Base-by-base conservation (phyloP, 2,797 vertebrate genomes). In the Channa striata region DNA sequence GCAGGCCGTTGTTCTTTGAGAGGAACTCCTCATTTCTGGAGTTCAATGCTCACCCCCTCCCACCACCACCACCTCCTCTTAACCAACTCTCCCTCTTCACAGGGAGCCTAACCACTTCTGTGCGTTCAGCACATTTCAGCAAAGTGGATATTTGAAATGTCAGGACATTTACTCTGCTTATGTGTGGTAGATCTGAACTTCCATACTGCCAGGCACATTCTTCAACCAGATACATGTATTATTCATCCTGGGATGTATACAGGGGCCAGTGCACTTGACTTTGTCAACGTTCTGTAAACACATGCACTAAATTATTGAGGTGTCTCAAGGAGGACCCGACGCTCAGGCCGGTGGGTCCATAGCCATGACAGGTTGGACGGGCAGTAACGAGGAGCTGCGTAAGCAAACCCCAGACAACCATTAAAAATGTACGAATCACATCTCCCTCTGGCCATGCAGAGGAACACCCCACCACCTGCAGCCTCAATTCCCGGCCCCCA, bases 291-390 rank as follows among this genome's bases (percentile, higher is more conserved):
- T 87, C 78, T 91, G 87, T 93, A 93, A 94, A 93, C 89, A 92
- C 86, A 89, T 59, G 88, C 87, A 71, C 86, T 93, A 90, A 93
- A 94, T 94, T 91, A 93, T 93, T 87, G 87, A 93, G 84, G 82
- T 78, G 85, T 81, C 88, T 83, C 77, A 87, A 84, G 77, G 63
- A 82, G 10, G 77, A 84, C 74, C 75, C 78, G 81, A 84, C 77
- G 79, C 81, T 51, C 16, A 19, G 67, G 57, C 44, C 11, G 79
- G 71, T 65, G 80, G 81, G 59, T 68, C 57, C 56, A 1, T 40
- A 63, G 86, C 82, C 78, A 72, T 90, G 90, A 86, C 91, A 87
- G 87, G 71, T 85, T 71, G 86, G 90, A 86, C 50, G 81, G 84
- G 74, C 74, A 74, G 83, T 90, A 91, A 91, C 87, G 65, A 89